These are phyloP conservation scores for Subanguina moxae DNA, from an alignment of 1,140 invertebrate species.

Conservation along the genomic window DNA sequence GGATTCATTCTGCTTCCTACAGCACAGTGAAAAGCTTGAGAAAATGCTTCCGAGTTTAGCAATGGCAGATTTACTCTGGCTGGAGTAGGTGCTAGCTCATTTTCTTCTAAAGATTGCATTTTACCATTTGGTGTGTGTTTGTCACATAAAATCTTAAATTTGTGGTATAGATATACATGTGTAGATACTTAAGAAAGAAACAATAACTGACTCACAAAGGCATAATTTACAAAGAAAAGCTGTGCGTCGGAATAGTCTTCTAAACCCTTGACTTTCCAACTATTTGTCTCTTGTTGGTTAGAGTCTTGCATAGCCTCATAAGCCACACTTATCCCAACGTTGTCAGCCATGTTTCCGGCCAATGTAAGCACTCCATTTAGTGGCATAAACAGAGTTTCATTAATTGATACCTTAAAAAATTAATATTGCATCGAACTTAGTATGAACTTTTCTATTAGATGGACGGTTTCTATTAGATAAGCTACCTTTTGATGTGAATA, in stretches of 20 bases:
- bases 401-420: no score
- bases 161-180: no score
- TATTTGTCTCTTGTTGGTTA: background rate
- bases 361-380: background rate
- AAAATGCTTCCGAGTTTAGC: background rate
- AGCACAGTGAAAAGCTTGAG: conserved; percentile 1
- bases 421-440: background rate
- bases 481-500: background rate
- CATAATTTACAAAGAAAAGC: background rate
- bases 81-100: background rate
- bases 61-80: background rate
- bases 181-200: no score
- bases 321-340: background rate
- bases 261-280: background rate
- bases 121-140: no score
- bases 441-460: no score
- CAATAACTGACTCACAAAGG: background rate
- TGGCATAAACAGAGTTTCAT: no score
- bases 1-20: background rate
- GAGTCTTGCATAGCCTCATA: background rate
- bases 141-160: no score
- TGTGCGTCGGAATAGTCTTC: conserved; percentile 2
- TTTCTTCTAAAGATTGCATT: no score
- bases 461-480: background rate
- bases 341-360: conserved; percentile 1